Base-by-base conservation (phyloP, 2,113 vertebrate genomes). In the Nematolebias whitei region DNA sequence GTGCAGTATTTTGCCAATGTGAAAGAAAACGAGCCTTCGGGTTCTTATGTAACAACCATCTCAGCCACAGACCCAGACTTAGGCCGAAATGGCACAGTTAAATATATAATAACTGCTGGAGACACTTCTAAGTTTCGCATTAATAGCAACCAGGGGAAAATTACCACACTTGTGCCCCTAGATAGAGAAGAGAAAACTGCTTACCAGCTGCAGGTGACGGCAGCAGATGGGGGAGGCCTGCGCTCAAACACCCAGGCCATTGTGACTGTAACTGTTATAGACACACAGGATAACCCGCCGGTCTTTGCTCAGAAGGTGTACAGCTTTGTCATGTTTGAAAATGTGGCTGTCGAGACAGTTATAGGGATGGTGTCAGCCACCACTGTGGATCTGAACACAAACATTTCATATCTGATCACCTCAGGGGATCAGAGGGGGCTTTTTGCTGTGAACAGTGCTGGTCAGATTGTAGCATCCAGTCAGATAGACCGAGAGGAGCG, bases 251-350 rank as follows among this genome's bases (percentile, higher is more conserved):
- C 89, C 18, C 96, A 94, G 59, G 98, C 96, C 10, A 95, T 98
- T 45, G 96, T 99, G 41, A 99, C 97, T 16, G 89, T 99, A 55
- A 98, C 94, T 2, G 98, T 99, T 2, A 80, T 98, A 71, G 98
- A 99, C 82, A 98, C 96, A 0, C 98, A 98, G 80, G 98, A 99
- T 78, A 98, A 96, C 74, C 96, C 97, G 0, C 98, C 96, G 2
- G 91, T 95, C 18, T 99, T 99, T 78, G 92, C 90, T 76, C 98
- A 98, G 89, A 91, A 72, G 19, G 79, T 26, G 4, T 99, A 99
- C 85, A 97, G 95, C 82, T 99, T 99, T 64, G 97, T 99, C 79
- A 96, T 98, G 76, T 99, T 99, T 92, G 98, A 99, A 90, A 99
- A 99, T 0, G 94, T 96, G 32, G 93, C 90, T 3, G 13, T 89